These are phyloP conservation scores for Sphaerophoria taeniata DNA, from an alignment of 2,888 invertebrate genomes.

Conservation along the genomic window DNA sequence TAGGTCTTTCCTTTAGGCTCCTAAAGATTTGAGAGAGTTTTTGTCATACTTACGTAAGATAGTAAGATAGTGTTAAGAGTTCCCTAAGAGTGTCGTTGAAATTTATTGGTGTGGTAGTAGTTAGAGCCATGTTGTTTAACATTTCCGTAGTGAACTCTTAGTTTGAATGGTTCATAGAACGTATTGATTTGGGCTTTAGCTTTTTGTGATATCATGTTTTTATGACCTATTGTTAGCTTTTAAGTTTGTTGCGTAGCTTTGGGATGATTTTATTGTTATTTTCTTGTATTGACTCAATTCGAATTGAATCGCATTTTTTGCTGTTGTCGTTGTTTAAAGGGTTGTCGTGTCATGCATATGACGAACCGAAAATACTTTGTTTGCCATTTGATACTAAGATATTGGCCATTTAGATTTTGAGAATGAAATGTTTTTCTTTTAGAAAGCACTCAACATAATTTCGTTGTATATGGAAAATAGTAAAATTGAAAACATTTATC, in stretches of 20 bases:
- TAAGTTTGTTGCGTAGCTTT: background rate
- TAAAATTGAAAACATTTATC: no score
- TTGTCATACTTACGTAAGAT: slow-evolving; percentile 27
- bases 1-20: background rate
- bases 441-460: no score
- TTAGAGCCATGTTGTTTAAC: slow-evolving; percentile 1
- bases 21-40: background rate
- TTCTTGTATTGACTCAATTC: background rate
- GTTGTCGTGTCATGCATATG: no score
- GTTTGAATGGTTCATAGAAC: background rate
- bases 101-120: background rate
- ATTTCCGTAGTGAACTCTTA: background rate
- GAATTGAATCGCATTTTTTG: background rate
- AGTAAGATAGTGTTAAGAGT: slow-evolving; percentile 6
- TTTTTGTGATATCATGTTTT: background rate
- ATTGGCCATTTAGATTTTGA: no score
- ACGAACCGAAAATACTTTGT: no score
- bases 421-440: no score
- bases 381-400: no score
- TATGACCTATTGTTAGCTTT: background rate
- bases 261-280: background rate
- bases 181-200: slow-evolving; percentile 7
- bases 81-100: slow-evolving; percentile 7
- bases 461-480: no score
- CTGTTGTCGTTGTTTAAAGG: no score